Base-by-base conservation (phyloP, 2,113 vertebrate genomes). In the Pterophyllum scalare region DNA sequence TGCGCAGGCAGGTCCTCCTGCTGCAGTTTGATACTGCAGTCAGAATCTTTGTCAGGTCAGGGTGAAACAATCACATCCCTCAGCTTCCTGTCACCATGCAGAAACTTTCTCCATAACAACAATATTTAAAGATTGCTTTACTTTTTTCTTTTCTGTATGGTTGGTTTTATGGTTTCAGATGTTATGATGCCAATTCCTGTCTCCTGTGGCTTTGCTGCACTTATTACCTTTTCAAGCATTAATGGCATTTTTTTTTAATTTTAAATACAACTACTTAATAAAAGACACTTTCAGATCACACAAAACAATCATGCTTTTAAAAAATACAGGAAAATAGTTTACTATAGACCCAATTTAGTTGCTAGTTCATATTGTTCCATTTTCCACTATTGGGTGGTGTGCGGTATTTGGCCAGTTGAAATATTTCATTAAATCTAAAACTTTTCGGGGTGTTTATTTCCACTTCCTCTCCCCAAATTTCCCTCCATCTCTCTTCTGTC, bases 1-100 rank as follows among this genome's bases (percentile, higher is more conserved):
- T 96, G 62, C 90, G 70, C 67, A 94, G 95, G 87, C 94, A 95
- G 70, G 88, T 96, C 35, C 24, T 94, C n/a, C 90, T 97, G 79
- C 90, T 96, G 80, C 94, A 94, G 79, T 96, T 96, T 3, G 89
- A 97, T 1, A 54, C 92, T 1, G 93, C 95, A 1, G 75, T 95
- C n/a, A 89, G 94, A 33, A 90, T 93, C 79, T 83, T 78, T 7
- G 92, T 96, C 91, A 52, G 80, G 95, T 96, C 92, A 91, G 91
- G 0, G 52, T 75, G 19, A 74, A 70, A 5, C 0, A 0, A 5
- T 46, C 64, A 67, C 5, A 19, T 46, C 22, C 64, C 38, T 67
- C 64, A 67, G 22, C 40, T 1, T 13, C 26, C 40, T 46, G 1
- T 22, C 26, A 46, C 22, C 62, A n/a, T n/a, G n/a, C n/a, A n/a